These are phyloP conservation scores for Malurus alboscapulatus DNA, from an alignment of 2,113 vertebrate species.

Conservation along the genomic window DNA sequence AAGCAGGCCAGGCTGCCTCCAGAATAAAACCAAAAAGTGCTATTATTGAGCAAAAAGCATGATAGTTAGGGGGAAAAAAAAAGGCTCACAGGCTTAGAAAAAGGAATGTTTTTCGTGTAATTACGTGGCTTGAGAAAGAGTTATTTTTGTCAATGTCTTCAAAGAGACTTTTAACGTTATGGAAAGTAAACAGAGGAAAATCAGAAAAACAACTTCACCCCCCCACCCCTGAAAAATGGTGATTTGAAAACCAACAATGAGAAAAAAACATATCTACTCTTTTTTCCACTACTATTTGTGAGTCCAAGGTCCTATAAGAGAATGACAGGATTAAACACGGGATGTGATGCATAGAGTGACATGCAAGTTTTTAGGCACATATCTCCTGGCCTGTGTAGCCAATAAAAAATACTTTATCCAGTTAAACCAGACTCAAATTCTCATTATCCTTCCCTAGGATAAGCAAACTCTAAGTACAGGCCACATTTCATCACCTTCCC, in stretches of 20 bases:
- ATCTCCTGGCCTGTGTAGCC: neutral
- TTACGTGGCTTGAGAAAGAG: neutral
- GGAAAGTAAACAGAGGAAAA: neutral
- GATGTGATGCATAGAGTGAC: neutral
- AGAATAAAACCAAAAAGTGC: neutral
- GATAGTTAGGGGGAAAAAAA: neutral
- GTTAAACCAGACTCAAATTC: neutral
- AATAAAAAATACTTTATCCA: neutral
- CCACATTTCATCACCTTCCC: neutral
- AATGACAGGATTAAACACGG: neutral
- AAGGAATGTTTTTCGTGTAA: neutral
- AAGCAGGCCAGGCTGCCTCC: neutral
- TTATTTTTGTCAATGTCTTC: neutral
- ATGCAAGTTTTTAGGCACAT: neutral
- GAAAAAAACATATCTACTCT: neutral
- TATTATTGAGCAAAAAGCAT: neutral
- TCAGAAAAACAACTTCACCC: neutral
- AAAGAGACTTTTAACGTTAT: neutral
- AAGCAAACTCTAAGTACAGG: neutral
- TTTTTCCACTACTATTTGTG: neutral
- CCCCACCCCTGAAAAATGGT: neutral
- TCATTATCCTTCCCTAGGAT: neutral
- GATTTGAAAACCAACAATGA: neutral
- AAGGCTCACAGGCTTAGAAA: neutral
- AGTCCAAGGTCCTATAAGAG: neutral